Conservation (phyloP, 2,113 vertebrate species). For the Pituophis catenifer region DNA sequence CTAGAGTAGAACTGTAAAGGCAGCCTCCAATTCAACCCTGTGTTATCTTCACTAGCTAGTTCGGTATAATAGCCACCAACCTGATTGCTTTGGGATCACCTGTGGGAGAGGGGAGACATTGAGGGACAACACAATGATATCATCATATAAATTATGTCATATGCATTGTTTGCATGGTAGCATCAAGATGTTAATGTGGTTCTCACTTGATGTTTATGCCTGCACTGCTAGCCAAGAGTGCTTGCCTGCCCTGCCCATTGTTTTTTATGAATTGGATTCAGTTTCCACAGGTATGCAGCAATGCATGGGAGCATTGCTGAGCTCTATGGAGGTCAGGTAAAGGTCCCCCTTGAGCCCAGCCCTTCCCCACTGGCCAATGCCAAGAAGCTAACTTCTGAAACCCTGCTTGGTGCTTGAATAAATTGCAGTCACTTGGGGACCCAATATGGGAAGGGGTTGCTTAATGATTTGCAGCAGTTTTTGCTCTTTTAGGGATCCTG, state of each 20-base stretch:
- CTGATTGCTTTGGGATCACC: constrained; percentile 26
- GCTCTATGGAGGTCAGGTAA: neutral
- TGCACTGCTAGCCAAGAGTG: constrained; percentile 2
- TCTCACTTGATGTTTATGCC: neutral
- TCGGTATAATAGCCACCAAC: constrained; percentile 79
- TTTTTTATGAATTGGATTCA: constrained; percentile 35
- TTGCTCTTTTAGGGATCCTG: neutral
- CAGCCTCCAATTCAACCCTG: constrained; percentile 64
- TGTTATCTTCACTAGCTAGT: constrained; percentile 70
- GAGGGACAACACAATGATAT: neutral
- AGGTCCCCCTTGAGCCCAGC: neutral
- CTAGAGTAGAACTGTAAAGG: constrained; percentile 56
- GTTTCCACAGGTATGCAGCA: constrained; percentile 23
- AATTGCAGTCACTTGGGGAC: neutral
- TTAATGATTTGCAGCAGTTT: neutral
- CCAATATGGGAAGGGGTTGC: too few species aligned
- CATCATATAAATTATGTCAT: neutral
- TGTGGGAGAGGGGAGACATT: neutral
- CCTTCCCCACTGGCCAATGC: neutral
- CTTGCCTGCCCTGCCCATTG: constrained; percentile 23
- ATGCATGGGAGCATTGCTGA: neutral
- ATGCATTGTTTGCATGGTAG: neutral
- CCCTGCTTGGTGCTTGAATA: neutral
- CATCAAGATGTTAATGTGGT: neutral
- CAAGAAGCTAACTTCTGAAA: neutral